Conservation (phyloP, 2,797 vertebrate genomes). For the Gymnopithys bicolor region DNA sequence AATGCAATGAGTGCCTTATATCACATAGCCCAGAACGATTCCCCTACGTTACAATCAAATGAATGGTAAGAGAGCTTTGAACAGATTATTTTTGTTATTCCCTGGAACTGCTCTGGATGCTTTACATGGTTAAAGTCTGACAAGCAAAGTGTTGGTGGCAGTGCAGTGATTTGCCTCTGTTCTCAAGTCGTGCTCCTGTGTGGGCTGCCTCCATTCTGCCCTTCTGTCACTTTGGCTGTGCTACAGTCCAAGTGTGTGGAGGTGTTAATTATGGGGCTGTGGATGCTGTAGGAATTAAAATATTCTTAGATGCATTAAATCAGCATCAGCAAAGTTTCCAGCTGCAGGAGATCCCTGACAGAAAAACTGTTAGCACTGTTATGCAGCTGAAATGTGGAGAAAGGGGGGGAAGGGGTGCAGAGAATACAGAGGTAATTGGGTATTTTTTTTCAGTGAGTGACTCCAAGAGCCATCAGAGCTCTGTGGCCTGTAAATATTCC, state of each 20-base stretch:
- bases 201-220: constrained; percentile 26
- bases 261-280: constrained; percentile 32
- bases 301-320: background rate
- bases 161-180: background rate
- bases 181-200: background rate
- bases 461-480: background rate
- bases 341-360: background rate
- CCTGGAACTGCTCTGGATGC: background rate
- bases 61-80: constrained; percentile 89
- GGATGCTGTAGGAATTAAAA: background rate
- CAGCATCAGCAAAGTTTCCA: background rate
- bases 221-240: constrained; percentile 10
- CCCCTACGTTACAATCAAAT: constrained; percentile 92
- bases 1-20: constrained; percentile 99
- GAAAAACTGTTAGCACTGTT: background rate
- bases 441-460: background rate
- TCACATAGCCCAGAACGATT: constrained; percentile 99
- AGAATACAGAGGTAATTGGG: background rate
- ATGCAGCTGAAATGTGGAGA: background rate
- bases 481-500: background rate
- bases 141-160: background rate
- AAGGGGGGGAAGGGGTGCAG: background rate
- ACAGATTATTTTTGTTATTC: background rate
- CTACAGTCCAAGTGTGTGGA: background rate
- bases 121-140: background rate